Conservation (phyloP, 2,797 vertebrate genomes). For the Xiphorhynchus erythropygius region DNA sequence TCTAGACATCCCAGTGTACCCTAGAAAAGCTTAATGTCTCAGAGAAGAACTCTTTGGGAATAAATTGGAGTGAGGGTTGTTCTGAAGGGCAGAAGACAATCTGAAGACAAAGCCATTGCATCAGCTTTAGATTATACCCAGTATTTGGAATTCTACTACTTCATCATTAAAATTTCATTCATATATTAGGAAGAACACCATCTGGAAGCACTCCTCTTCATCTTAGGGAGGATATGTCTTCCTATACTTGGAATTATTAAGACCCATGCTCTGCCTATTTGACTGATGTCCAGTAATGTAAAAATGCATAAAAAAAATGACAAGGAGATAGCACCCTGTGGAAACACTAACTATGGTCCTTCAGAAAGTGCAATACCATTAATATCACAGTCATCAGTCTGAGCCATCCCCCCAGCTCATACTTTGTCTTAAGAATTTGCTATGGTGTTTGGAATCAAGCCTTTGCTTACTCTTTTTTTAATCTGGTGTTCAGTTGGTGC, state of each 20-base stretch:
- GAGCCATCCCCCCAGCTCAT: not conserved
- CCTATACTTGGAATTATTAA: not conserved
- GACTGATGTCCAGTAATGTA: not conserved
- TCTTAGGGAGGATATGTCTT: not conserved
- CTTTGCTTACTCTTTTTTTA: not conserved
- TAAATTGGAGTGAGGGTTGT: not conserved
- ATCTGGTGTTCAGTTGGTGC: not conserved
- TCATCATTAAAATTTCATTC: not conserved
- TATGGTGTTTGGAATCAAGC: not conserved
- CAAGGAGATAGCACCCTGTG: not conserved
- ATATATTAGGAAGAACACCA: not conserved
- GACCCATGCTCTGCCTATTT: not conserved
- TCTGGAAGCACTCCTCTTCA: not conserved
- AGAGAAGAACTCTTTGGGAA: not conserved
- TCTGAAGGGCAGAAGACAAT: not conserved
- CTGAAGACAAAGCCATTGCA: not conserved
- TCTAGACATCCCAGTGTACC: not conserved
- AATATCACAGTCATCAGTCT: not conserved
- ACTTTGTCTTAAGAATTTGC: not conserved
- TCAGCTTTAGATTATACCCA: not conserved
- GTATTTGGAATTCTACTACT: not conserved
- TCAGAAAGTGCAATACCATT: not conserved
- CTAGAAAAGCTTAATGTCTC: not conserved
- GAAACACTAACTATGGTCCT: not conserved
- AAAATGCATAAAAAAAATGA: not conserved